Evolutionary conservation across 2,113 vertebrate species (phyloP), one percentile per base, ranked within the genome.

Genomic region (Panthera uncia): DNA sequence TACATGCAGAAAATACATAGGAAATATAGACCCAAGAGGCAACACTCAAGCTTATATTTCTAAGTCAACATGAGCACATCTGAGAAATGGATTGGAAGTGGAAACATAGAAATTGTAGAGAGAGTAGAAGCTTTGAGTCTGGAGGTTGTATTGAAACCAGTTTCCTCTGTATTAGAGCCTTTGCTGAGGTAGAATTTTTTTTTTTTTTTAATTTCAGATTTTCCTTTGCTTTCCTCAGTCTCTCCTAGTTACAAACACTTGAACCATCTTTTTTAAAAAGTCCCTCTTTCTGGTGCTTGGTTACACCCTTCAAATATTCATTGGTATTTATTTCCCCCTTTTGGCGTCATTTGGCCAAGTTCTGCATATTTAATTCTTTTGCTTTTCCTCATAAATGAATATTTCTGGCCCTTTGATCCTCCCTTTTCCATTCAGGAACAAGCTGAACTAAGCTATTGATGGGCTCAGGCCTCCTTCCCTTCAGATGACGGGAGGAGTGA

Each of bases 291-390:
- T 68, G 41, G 36, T 83, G 41, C 96, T 97, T 98, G 74, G 95
- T 96, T 97, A 95, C 73, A 74, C 65, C 92, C 95, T 96, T 93
- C 83, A 96, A 79, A 96, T 69, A 27, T 52, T 92, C n/a, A 0
- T 63, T 84, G 71, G 23, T 82, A 95, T 96, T 96, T 96, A 45
- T 92, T 93, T 85, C 82, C 27, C 25, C 25, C 36, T 73, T 91
- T n/a, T 82, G 84, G 69, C 7, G 4, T 95, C 92, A 52, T 95
- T 95, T 97, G 95, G 96, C 92, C 89, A 96, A 90, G 36, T 61
- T 96, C 63, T 69, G 41, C 80, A 71, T 94, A 85, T 90, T 98
- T 96, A 94, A 95, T 98, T 97, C 94, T 78, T 97, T 96, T 95
- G 83, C 87, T 94, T 97, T 66, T 7, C 23, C 93, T 38, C 41